Percentiles rank a stretch among this genome's conserved stretches.
These are phyloP conservation scores for Scomber japonicus DNA, from an alignment of 2,113 vertebrate species.

Conservation along the genomic window DNA sequence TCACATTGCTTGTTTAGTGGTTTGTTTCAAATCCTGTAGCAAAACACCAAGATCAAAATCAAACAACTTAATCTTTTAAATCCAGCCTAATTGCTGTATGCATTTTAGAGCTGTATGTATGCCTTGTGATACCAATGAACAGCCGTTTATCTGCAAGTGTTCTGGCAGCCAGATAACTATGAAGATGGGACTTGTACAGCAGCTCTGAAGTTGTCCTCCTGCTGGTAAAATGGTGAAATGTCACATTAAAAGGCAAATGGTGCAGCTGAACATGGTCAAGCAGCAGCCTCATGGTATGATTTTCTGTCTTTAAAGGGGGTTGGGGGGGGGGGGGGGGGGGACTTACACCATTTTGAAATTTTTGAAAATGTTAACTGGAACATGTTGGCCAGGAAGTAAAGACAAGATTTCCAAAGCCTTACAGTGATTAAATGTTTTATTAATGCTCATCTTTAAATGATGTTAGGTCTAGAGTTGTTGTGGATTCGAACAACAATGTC, in stretches of 20 bases:
- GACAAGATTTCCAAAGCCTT: not conserved
- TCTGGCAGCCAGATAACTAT: constrained; percentile 4
- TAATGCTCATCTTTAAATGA: not conserved
- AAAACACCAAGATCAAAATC: not conserved
- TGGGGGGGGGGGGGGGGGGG: too few species aligned
- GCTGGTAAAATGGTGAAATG: constrained; percentile 67
- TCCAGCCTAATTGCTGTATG: not conserved
- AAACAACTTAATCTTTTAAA: too few species aligned
- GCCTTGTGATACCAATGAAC: not conserved
- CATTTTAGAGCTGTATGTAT: not conserved
- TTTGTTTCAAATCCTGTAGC: not conserved
- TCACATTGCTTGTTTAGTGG: not conserved
- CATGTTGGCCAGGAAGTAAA: not conserved
- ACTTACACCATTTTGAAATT: too few species aligned
- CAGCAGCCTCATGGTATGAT: not conserved
- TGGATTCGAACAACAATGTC: not conserved
- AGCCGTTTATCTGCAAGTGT: constrained; percentile 23
- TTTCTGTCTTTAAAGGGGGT: not conserved
- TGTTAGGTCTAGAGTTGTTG: not conserved
- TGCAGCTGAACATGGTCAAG: not conserved
- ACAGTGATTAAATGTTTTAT: constrained; percentile 1
- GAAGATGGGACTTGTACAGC: not conserved
- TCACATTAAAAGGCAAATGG: constrained; percentile 40
- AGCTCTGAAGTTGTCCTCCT: constrained; percentile 64
- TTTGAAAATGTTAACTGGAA: not conserved